A percentile compares a stretch with the other conserved stretches of the same genome.
Conservation (phyloP, 1,140 invertebrate genomes). For the Leucophenga varia region DNA sequence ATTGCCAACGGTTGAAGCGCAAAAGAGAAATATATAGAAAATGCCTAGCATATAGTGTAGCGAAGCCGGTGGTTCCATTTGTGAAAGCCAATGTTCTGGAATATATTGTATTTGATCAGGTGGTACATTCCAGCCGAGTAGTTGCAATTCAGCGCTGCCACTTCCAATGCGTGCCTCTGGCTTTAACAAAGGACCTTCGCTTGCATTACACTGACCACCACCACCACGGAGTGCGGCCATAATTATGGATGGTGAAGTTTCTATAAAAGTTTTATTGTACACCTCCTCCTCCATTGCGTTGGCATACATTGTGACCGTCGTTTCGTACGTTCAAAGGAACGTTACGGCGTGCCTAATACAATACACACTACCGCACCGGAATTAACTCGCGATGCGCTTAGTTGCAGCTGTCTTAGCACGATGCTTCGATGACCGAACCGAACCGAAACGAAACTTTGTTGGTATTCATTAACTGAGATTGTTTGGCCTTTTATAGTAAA, state of each 20-base stretch:
- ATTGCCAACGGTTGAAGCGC: slow-evolving; percentile 78
- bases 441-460: too few relatives aligned
- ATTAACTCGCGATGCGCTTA: too few relatives aligned
- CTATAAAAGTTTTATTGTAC: not conserved
- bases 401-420: too few relatives aligned
- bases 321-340: slow-evolving; percentile 3
- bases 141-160: slow-evolving; percentile 49
- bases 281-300: not conserved
- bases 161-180: slow-evolving; percentile 33
- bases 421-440: too few relatives aligned
- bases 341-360: not conserved
- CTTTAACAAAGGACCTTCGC: slow-evolving; percentile 27
- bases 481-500: too few relatives aligned
- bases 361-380: not conserved
- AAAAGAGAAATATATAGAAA: slow-evolving; percentile 77
- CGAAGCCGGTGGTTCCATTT: slow-evolving; percentile 75
- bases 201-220: slow-evolving; percentile 39
- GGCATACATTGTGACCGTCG: too few relatives aligned
- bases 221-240: not conserved
- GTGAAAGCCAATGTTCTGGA: slow-evolving; percentile 80
- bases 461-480: too few relatives aligned
- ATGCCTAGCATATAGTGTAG: slow-evolving; percentile 81
- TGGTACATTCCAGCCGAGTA: slow-evolving; percentile 77
- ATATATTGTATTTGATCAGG: slow-evolving; percentile 74
- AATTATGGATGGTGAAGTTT: not conserved